phyloP scores from a whole-genome alignment of 2,113 vertebrate species.

The human (Homo sapiens) region DNA sequence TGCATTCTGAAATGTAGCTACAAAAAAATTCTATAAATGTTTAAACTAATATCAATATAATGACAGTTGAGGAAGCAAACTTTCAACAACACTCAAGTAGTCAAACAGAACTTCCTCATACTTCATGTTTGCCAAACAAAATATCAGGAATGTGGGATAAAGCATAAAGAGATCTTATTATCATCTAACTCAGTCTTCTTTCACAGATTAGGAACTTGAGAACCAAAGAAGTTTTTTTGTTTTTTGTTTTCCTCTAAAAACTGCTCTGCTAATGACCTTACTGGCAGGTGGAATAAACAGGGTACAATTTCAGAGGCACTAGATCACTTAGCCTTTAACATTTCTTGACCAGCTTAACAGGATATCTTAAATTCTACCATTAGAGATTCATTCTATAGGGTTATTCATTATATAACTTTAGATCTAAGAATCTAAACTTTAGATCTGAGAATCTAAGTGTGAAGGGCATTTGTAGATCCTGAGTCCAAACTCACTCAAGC shows the following conservation, averaged over 20 bases:
- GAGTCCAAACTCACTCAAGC: background rate
- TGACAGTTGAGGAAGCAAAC: conserved; percentile 43
- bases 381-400: background rate
- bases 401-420: background rate
- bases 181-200: background rate
- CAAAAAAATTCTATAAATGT: conserved; percentile 15
- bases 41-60: background rate
- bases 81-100: background rate
- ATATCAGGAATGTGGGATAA: background rate
- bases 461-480: background rate
- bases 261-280: background rate
- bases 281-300: background rate
- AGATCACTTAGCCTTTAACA: background rate
- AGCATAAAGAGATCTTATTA: background rate
- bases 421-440: background rate
- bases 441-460: background rate
- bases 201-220: conserved; percentile 18
- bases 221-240: background rate
- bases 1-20: background rate
- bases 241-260: background rate
- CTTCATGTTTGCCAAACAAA: background rate
- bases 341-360: background rate
- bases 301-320: background rate
- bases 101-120: background rate
- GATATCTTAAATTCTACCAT: background rate